phyloP scores from a whole-genome alignment of 2,113 vertebrate species.

The Manacus vitellinus region DNA sequence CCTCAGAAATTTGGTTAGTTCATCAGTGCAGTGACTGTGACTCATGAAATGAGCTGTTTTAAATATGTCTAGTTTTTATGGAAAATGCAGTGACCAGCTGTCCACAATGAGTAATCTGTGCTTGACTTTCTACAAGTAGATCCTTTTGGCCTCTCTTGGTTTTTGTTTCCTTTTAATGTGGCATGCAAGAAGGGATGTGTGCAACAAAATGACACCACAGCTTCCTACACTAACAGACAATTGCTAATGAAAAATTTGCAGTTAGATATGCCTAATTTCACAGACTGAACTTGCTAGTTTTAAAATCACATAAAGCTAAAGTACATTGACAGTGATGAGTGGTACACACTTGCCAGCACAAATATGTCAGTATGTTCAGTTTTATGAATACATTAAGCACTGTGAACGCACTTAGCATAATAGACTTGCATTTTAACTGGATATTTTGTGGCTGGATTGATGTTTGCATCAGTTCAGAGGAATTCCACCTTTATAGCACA shows the following conservation, averaged over 20 bases:
- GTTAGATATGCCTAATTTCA: background rate
- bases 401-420: background rate
- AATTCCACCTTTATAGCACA: background rate
- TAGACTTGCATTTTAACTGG: background rate
- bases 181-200: background rate
- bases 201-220: background rate
- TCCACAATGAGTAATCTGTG: background rate
- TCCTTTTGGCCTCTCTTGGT: background rate
- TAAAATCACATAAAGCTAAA: background rate
- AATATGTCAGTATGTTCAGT: background rate
- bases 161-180: slow-evolving; percentile 27
- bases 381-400: background rate
- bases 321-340: background rate
- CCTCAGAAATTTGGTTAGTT: background rate
- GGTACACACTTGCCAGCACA: background rate
- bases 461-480: background rate
- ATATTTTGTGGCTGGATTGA: background rate
- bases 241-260: background rate
- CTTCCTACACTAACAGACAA: background rate
- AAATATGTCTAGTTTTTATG: background rate
- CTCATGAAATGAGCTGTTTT: background rate
- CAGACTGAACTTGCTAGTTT: background rate
- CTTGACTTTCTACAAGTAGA: background rate
- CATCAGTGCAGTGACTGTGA: background rate
- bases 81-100: background rate